These are phyloP conservation scores for Melolontha melolontha DNA, from an alignment of 2,888 invertebrate species.

Conservation along the genomic window DNA sequence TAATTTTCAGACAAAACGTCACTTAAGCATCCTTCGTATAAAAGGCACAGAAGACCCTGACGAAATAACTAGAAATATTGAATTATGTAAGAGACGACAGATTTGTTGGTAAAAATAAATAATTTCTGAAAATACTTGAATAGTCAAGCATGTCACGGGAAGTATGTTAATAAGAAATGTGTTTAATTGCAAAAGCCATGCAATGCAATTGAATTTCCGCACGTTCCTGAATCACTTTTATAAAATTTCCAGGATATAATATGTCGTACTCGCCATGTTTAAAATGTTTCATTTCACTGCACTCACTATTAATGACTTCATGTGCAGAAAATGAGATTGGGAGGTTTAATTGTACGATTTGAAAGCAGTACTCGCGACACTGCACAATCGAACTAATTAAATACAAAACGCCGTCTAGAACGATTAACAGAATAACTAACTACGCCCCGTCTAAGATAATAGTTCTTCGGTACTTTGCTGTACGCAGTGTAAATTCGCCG, in stretches of 20 bases:
- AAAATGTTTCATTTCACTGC: neutral
- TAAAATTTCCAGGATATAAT: neutral
- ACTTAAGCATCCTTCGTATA: too few species aligned
- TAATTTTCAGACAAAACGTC: too few species aligned
- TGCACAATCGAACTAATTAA: constrained; percentile 30
- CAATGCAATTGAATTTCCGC: too few species aligned
- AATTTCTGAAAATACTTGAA: too few species aligned
- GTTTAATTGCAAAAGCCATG: too few species aligned
- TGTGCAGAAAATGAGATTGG: constrained; percentile 18
- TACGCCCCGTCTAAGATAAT: constrained; percentile 21
- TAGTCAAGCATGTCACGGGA: too few species aligned
- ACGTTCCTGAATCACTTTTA: too few species aligned
- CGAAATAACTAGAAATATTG: too few species aligned
- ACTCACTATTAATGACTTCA: neutral
- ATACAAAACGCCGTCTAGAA: constrained; percentile 30
- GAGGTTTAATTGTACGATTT: constrained; percentile 10
- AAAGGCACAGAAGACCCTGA: too few species aligned
- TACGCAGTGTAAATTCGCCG: constrained; percentile 22
- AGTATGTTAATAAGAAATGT: too few species aligned
- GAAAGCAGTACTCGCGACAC: constrained; percentile 8
- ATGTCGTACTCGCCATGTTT: neutral
- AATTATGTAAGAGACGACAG: too few species aligned
- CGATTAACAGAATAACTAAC: constrained; percentile 36
- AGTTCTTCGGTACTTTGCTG: constrained; percentile 10
- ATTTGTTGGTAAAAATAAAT: too few species aligned